A percentile compares a stretch with the other conserved stretches of the same genome.
phyloP scores from a whole-genome alignment of 35 echinoderm and acorn worm genomes.

The Amphiura filiformis region DNA sequence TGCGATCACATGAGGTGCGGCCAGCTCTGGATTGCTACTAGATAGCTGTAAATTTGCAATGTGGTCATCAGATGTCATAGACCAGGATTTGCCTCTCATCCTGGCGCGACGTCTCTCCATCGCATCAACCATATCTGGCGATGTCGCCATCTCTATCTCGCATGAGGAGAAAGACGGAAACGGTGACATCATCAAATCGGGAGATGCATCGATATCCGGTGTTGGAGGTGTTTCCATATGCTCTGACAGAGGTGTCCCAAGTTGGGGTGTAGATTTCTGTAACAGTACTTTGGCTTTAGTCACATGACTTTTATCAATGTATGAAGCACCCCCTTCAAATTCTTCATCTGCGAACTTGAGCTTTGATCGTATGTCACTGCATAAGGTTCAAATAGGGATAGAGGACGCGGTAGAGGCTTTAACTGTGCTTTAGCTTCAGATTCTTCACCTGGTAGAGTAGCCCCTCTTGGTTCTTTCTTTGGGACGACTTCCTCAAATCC shows the following conservation, averaged over 20 bases:
- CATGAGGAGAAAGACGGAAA: background rate
- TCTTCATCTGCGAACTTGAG: background rate
- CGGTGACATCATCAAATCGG: background rate
- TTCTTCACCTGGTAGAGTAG: background rate
- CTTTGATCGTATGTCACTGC: background rate
- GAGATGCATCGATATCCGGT: background rate
- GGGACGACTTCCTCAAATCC: background rate
- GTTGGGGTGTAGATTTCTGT: background rate
- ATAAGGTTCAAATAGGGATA: constrained; percentile 30
- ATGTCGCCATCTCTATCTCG: background rate
- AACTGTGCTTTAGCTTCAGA: background rate
- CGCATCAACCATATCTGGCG: background rate
- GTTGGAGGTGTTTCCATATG: background rate
- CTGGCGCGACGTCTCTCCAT: background rate
- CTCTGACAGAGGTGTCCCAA: background rate
- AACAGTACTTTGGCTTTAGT: background rate
- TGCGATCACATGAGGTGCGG: too few species aligned
- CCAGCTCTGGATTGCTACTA: background rate
- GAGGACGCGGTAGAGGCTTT: constrained; percentile 19
- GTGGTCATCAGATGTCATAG: background rate
- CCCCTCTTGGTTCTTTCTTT: background rate
- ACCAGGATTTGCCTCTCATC: background rate
- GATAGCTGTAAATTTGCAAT: background rate
- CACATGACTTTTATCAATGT: background rate
- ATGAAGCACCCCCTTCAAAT: background rate